These are phyloP conservation scores for Apocheima hispidaria DNA, from an alignment of 2,888 invertebrate genomes.

Conservation along the genomic window DNA sequence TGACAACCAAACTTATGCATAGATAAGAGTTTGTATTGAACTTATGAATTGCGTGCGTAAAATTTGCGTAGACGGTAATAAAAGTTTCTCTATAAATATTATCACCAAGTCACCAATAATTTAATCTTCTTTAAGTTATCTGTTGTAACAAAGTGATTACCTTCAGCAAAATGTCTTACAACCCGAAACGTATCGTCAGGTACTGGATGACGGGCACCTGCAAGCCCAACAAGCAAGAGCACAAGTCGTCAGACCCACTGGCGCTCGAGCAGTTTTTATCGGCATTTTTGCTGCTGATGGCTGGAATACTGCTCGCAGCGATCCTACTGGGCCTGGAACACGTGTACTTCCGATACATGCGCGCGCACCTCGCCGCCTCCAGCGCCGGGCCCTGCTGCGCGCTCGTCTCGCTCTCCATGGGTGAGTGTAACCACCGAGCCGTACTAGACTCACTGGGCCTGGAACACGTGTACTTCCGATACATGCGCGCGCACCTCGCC, in stretches of 20 bases:
- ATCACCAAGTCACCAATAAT: too few relatives aligned
- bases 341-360: conserved; percentile 97
- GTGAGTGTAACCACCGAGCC: conserved; percentile 71
- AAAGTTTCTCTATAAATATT: too few relatives aligned
- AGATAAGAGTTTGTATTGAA: too few relatives aligned
- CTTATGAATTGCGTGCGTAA: too few relatives aligned
- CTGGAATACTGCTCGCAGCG: conserved; percentile 96
- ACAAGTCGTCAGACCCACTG: conserved; percentile 95
- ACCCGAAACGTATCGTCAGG: conserved; percentile 67
- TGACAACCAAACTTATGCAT: too few relatives aligned
- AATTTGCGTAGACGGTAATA: too few relatives aligned
- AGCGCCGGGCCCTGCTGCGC: conserved; percentile 97
- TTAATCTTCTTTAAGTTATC: too few relatives aligned
- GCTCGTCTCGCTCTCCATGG: conserved; percentile 95
- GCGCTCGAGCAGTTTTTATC: conserved; percentile 98
- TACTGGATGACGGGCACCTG: conserved; percentile 99
- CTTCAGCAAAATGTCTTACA: background rate
- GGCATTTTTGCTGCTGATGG: conserved; percentile 97
- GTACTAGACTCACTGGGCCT: background rate
- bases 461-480: background rate
- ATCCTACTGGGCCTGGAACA: conserved; percentile 95
- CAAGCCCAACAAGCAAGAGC: conserved; percentile 95
- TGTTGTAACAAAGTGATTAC: too few relatives aligned
- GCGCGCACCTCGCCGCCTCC: conserved; percentile 94
- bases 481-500: conserved; percentile 87